Evolutionary conservation across 2,797 vertebrate genomes (phyloP), one percentile per base, ranked within the genome.

Genomic region (Mormyrus hasselquistii): DNA sequence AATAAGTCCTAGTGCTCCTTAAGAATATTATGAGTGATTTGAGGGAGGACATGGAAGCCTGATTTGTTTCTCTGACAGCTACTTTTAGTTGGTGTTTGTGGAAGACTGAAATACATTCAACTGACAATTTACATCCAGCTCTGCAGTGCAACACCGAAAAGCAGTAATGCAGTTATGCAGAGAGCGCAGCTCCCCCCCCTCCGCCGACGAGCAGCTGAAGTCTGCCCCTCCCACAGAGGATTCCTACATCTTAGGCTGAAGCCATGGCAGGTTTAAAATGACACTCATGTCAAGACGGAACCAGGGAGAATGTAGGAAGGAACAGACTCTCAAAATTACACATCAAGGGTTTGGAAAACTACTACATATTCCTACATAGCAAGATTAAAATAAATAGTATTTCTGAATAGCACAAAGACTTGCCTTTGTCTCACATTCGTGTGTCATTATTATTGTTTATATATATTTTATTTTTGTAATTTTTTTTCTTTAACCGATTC

Each of bases 341-440:
- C 16, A 83, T 49, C 38, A 16, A 83, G 79, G 38, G 38, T 47
- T 47, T 25, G 16, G 79, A 83, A 83, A n/a, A 5, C 9, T 49
- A 50, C n/a, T 22, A 47, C 19, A 83, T 65, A 65, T 29, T 29
- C 62, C 62, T 65, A 65, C 25, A 65, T 65, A 29, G 25, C 25
- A 65, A 29, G 62, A 65, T 65, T 65, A 29, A 29, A 65, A 65
- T 65, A 29, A 65, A 65, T 12, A 25, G 2, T 29, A 29, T 65
- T 83, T 49, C 44, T 86, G 12, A 52, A 49, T 19, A 25, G 22
- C n/a, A 86, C 84, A 86, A 83, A 86, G 85, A 92, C 92, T 91
- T 89, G 92, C 90, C 89, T 41, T 76, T 50, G 86, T 88, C 87
- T 88, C 73, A 90, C 91, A 79, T 62, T 90, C 69, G 90, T 91